Evolutionary conservation across 2,797 vertebrate species (phyloP), one percentile per base, ranked within the genome.

Genomic region (Urophycis tenuis): DNA sequence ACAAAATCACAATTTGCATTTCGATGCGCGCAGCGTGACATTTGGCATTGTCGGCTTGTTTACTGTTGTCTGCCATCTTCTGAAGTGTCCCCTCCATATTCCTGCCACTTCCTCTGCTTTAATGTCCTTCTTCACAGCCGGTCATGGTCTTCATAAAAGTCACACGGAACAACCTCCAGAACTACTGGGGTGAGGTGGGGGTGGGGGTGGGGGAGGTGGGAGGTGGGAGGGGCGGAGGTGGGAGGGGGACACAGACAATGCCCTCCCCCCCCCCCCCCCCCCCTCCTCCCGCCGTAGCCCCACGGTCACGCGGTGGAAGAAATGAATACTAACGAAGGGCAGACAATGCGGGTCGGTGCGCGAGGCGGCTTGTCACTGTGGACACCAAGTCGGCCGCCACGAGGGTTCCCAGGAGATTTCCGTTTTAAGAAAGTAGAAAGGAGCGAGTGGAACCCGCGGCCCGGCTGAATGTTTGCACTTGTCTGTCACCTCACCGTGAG

Each of bases 401-500:
- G 30, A n/a, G 74, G 53, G 87, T 88, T 89, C 87, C 87, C 88
- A 85, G 88, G 88, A 87, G 84, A 84, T 84, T n/a, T 90, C 69
- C 83, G 77, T 72, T 34, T 53, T 25, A n/a, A 60, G 53, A 25
- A 60, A 25, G 25, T 15, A 25, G 15, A n/a, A n/a, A n/a, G n/a
- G n/a, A 25, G 60, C 22, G 22, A 60, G 53, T 60, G 53, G 29
- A 67, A 89, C 77, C 80, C 69, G 73, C 29, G 29, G 8, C 80
- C n/a, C 67, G 76, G 82, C 86, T 69, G 79, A 88, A 67, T 87
- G 87, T 92, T 93, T 92, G 86, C 82, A 89, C 85, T 87, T 92
- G 89, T 92, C 91, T 86, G 80, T 89, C 87, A 91, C 85, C 82
- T 89, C 84, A 85, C 88, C 85, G 88, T 86, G 78, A 90, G 80